phyloP scores from a whole-genome alignment of 2,888 invertebrate genomes.

The Eristalis pertinax region DNA sequence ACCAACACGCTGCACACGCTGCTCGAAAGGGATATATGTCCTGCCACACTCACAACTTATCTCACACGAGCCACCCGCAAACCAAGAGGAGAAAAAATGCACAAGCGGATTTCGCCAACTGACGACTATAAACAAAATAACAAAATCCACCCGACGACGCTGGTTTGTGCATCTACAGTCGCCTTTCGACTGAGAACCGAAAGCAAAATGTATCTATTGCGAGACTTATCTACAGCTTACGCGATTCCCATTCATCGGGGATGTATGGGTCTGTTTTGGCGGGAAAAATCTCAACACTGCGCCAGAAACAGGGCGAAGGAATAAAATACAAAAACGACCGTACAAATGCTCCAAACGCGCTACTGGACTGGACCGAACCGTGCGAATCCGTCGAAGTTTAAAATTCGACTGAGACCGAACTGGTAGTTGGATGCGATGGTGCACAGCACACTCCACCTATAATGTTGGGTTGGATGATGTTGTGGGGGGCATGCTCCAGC shows the following conservation, averaged over 20 bases:
- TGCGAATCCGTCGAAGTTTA: constrained; percentile 63
- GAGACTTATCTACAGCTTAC: constrained; percentile 2
- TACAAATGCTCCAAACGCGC: constrained; percentile 4
- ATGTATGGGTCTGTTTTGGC: constrained; percentile 44
- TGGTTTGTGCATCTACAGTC: background rate
- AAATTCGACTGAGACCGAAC: constrained; percentile 62
- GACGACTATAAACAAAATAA: constrained; percentile 13
- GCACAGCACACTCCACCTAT: constrained; percentile 20
- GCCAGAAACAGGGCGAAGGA: constrained; percentile 13
- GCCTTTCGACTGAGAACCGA: background rate
- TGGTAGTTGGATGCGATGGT: constrained; percentile 38
- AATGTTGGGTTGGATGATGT: constrained; percentile 25
- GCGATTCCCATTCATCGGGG: constrained; percentile 39
- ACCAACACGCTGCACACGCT: background rate
- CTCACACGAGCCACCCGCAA: constrained; percentile 1
- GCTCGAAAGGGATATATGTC: background rate
- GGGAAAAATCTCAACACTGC: constrained; percentile 43
- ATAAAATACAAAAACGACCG: constrained; percentile 11
- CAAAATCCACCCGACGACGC: constrained; percentile 23
- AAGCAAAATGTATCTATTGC: constrained; percentile 33
- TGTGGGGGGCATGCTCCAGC: constrained; percentile 41
- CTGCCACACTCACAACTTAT: background rate
- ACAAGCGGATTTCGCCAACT: constrained; percentile 8
- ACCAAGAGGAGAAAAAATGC: background rate
- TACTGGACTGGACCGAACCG: constrained; percentile 52